phyloP scores from a whole-genome alignment of 2,113 vertebrate species.

The Nanorana parkeri region DNA sequence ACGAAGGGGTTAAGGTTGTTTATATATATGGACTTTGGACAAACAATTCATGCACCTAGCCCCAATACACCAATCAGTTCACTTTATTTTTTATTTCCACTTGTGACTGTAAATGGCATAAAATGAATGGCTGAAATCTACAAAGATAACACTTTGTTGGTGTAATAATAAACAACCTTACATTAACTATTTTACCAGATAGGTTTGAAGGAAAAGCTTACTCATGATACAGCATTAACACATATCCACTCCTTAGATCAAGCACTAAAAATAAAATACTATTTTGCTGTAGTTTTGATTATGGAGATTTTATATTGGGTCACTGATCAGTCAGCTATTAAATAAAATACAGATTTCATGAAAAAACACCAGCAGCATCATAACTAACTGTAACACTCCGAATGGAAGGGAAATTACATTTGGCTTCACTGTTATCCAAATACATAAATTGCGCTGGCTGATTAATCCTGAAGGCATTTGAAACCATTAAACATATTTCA shows the following conservation, averaged over 20 bases:
- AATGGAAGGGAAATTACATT: constrained; percentile 83
- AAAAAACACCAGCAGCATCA: constrained; percentile 77
- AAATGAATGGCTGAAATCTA: no score
- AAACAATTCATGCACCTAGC: no score
- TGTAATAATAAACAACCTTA: neutral
- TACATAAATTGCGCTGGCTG: constrained; percentile 81
- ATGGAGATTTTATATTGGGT: constrained; percentile 76
- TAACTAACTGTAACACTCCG: constrained; percentile 82
- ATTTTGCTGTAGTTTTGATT: constrained; percentile 70
- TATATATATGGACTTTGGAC: no score
- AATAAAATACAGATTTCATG: constrained; percentile 81
- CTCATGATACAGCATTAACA: constrained; percentile 20
- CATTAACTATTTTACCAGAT: neutral
- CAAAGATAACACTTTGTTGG: no score
- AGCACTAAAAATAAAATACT: constrained; percentile 30
- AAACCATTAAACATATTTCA: constrained; percentile 82
- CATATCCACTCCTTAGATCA: constrained; percentile 22
- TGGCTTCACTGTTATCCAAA: constrained; percentile 75
- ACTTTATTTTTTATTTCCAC: no score
- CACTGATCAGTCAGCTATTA: constrained; percentile 84
- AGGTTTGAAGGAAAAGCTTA: constrained; percentile 7
- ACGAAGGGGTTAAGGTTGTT: no score
- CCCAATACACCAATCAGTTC: no score
- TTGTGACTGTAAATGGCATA: no score
- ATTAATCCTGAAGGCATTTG: constrained; percentile 81